phyloP scores from a whole-genome alignment of 2,113 vertebrate species.

The Nothocercus nigrocapillus region DNA sequence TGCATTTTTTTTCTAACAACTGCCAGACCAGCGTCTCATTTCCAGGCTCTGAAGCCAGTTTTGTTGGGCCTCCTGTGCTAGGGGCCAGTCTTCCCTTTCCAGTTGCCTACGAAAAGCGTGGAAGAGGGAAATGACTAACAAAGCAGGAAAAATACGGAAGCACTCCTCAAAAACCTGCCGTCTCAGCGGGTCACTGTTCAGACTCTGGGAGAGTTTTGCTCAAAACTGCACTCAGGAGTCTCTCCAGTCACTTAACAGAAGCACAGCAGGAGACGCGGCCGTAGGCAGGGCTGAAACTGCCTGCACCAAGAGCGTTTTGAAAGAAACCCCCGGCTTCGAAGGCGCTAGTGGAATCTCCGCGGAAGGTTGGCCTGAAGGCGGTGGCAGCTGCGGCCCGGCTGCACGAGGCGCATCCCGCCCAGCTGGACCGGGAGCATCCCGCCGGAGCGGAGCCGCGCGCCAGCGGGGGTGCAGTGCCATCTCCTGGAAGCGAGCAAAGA shows the following conservation, averaged over 20 bases:
- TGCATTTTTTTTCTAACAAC: neutral
- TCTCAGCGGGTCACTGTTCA: neutral
- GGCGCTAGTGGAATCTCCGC: too few species aligned
- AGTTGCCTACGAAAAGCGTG: neutral
- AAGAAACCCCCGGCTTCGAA: neutral
- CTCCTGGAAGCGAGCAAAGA: slow-evolving; percentile 69
- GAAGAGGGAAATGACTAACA: neutral
- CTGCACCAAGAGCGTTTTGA: neutral
- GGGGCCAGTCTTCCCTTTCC: neutral
- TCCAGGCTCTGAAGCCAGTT: neutral
- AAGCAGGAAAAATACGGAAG: neutral
- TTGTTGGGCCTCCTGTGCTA: neutral
- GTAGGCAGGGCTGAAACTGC: too few species aligned
- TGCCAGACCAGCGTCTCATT: neutral
- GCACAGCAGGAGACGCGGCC: neutral
- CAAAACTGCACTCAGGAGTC: neutral
- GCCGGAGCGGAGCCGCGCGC: too few species aligned
- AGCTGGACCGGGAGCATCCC: too few species aligned
- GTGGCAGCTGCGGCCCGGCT: neutral
- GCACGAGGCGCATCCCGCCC: too few species aligned
- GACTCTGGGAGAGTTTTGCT: too few species aligned
- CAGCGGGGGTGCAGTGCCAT: slow-evolving; percentile 59
- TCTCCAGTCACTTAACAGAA: neutral
- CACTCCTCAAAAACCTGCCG: neutral
- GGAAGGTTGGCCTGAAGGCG: neutral